Evolutionary conservation across 2,797 vertebrate species (phyloP), one percentile per base, ranked within the genome.

Genomic region (Neopelma chrysocephalum): DNA sequence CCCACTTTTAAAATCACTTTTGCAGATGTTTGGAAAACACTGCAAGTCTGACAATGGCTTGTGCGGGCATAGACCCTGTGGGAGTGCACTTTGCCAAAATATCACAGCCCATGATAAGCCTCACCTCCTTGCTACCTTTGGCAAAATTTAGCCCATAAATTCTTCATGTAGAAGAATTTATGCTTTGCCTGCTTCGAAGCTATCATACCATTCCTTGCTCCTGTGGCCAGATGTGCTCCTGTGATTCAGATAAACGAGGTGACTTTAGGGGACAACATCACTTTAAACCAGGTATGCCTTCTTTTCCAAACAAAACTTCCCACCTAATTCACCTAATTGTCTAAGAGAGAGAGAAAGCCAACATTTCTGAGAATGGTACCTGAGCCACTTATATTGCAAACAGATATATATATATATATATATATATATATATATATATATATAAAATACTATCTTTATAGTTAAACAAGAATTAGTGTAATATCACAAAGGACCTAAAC

Each of bases 21-120:
- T 51, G 9, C 10, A 64, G 20, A 68, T 51, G 8, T 61, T 5
- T 64, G 11, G 40, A 25, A 36, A 78, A 19, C 18, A 27, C 26
- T 45, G 15, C 18, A 43, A 57, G 16, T 4, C 32, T 71, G 65
- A 48, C 21, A 66, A 15, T 26, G 43, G 25, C 34, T 76, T 9
- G 3, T 17, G 3, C 9, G 61, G 16, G 13, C 13, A 2, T 17
- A 56, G 26, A 27, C 6, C 3, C 21, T 25, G 18, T 7, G 6
- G 5, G 29, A 87, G 48, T 0, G 0, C 9, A 17, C 8, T 42
- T 62, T 40, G 12, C 34, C 36, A 66, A 29, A 82, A 82, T 65
- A 34, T 82, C 26, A 14, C 42, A 76, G 43, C 16, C 8, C 38
- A 12, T 1, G 1, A 12, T 27, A 20, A 77, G 10, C 16, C 7